Evolutionary conservation across 1,140 invertebrate genomes (phyloP).

Genomic region (Lepidurus apus): DNA sequence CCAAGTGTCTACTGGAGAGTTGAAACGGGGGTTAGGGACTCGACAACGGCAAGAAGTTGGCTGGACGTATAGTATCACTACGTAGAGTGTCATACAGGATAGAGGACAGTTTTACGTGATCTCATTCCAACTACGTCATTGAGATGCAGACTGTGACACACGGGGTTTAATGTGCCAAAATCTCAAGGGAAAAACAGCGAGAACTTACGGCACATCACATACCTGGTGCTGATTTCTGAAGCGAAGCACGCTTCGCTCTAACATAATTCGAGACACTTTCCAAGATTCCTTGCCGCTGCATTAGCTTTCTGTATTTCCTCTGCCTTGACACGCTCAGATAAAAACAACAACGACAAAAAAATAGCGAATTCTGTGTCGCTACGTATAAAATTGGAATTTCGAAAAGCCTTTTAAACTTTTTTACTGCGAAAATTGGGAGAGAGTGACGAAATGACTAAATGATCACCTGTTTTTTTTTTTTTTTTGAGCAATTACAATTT

Average conservation of each 20-base stretch:
- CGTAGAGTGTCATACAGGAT: background rate
- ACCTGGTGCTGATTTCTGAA: background rate
- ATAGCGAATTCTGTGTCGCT: too few relatives aligned
- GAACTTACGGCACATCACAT: background rate
- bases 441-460: too few relatives aligned
- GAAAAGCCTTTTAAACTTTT: too few relatives aligned
- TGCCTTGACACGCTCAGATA: too few relatives aligned
- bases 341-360: too few relatives aligned
- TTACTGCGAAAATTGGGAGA: too few relatives aligned
- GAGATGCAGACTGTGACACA: background rate
- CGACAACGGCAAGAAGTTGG: background rate
- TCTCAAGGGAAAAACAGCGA: background rate
- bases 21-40: background rate
- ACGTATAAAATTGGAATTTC: too few relatives aligned
- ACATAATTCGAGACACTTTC: background rate
- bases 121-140: background rate
- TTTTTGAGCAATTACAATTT: too few relatives aligned
- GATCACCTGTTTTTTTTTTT: too few relatives aligned
- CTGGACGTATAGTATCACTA: background rate
- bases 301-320: background rate
- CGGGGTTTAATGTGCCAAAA: background rate
- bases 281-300: background rate
- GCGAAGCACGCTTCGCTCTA: background rate
- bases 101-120: background rate
- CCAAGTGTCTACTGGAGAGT: too few relatives aligned